Conservation (phyloP, 2,113 vertebrate genomes). For the Labeo rohita region DNA sequence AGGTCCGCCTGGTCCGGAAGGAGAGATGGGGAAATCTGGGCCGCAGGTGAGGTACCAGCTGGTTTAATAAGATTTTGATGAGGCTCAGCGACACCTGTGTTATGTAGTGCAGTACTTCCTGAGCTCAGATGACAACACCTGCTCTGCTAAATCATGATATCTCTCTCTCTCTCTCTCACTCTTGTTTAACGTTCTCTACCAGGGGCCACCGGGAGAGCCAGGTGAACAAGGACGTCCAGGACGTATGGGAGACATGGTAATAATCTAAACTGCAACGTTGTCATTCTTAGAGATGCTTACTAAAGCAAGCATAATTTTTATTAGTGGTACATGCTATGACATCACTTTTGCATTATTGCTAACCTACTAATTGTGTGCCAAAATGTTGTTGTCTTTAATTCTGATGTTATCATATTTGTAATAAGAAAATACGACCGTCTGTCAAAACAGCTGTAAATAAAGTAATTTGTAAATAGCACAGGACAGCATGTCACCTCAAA, state of each 20-base stretch:
- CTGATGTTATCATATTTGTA: neutral
- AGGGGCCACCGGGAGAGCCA: slow-evolving; percentile 81
- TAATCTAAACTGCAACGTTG: neutral
- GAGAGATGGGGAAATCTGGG: slow-evolving; percentile 82
- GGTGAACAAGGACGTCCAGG: slow-evolving; percentile 80
- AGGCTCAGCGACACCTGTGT: neutral
- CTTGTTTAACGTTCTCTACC: neutral
- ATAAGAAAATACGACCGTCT: neutral
- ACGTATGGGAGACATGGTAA: slow-evolving; percentile 78
- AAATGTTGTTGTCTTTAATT: neutral
- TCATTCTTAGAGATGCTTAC: neutral
- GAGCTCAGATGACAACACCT: slow-evolving; percentile 26
- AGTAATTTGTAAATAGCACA: neutral
- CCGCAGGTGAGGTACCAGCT: slow-evolving; percentile 68
- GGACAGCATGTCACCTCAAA: slow-evolving; percentile 7
- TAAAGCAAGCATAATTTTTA: neutral
- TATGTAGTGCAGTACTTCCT: neutral
- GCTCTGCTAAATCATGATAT: neutral
- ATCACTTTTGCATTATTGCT: neutral
- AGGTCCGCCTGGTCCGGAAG: slow-evolving; percentile 77
- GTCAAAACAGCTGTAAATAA: neutral
- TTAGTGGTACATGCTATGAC: neutral
- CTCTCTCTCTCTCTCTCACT: neutral
- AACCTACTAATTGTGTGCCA: neutral
- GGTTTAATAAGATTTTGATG: neutral